Evolutionary conservation across 2,797 vertebrate species (phyloP), one percentile per base, ranked within the genome.

Genomic region (Eutrigla gurnardus): DNA sequence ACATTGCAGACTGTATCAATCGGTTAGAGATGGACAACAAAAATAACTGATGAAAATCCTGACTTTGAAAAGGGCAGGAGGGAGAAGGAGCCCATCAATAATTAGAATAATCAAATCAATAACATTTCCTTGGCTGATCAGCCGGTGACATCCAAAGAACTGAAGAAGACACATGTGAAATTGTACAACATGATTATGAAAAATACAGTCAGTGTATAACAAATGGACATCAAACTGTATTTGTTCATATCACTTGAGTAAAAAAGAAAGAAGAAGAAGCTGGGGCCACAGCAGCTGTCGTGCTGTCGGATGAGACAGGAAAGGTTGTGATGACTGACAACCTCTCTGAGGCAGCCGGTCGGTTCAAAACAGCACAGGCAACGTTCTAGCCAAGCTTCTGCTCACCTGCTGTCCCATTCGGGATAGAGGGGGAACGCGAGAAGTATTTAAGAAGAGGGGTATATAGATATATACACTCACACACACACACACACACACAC

Each of bases 341-440:
- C 92, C 92, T 89, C 81, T 91, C 83, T 67, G 18, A 86, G 75
- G 93, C 93, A 94, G 93, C 92, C 91, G 90, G 87, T 88, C 80
- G 88, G 78, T 90, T 89, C 70, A 91, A 85, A 84, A 91, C 86
- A 89, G 86, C 93, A 93, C 87, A 92, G 93, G 92, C 91, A 92
- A 93, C 73, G 80, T 89, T 92, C 90, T 83, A 92, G 89, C 89
- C 92, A 94, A 93, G 93, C 93, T 89, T 95, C 93, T 93, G 95
- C 95, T 96, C 95, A 96, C 95, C 95, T 96, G 94, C 95, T 96
- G 94, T 95, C 93, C 91, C 94, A 93, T 95, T 95, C 78, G 91
- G 94, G 94, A 95, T 93, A 86, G 88, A 93, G 86, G 88, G 90
- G 88, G 88, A 93, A 94, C 37, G 93, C 83, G 88, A 94, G 86